phyloP scores from a whole-genome alignment of 2,888 invertebrate species.

The Bombylius discolor region DNA sequence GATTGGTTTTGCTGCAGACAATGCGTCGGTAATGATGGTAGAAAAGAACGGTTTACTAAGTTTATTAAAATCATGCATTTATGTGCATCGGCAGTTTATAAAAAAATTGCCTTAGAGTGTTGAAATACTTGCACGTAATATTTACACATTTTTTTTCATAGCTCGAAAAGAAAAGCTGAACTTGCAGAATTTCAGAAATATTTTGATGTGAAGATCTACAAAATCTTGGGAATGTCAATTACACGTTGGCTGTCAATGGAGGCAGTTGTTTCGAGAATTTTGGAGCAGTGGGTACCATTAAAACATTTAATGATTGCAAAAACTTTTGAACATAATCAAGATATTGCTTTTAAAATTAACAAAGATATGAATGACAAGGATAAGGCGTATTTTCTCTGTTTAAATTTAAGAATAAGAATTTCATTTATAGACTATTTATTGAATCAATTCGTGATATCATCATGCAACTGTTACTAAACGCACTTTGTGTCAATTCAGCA shows the following conservation, averaged over 20 bases:
- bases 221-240: conserved; percentile 9
- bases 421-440: no score
- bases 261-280: conserved; percentile 11
- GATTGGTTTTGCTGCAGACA: not conserved
- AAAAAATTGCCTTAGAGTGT: not conserved
- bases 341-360: no score
- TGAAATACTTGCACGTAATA: not conserved
- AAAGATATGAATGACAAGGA: no score
- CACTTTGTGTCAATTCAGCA: no score
- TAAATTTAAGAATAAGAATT: no score
- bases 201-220: conserved; percentile 8
- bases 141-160: conserved; percentile 3
- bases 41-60: not conserved
- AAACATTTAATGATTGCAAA: not conserved
- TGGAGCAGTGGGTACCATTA: conserved; percentile 9
- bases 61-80: conserved; percentile 2
- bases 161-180: conserved; percentile 1
- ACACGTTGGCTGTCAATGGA: conserved; percentile 13
- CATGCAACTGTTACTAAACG: no score
- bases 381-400: no score
- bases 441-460: no score
- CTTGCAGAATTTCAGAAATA: conserved; percentile 10
- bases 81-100: not conserved
- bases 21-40: no score
- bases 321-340: not conserved